phyloP scores from a whole-genome alignment of 2,888 invertebrate species.

The Dynastes hyllus region DNA sequence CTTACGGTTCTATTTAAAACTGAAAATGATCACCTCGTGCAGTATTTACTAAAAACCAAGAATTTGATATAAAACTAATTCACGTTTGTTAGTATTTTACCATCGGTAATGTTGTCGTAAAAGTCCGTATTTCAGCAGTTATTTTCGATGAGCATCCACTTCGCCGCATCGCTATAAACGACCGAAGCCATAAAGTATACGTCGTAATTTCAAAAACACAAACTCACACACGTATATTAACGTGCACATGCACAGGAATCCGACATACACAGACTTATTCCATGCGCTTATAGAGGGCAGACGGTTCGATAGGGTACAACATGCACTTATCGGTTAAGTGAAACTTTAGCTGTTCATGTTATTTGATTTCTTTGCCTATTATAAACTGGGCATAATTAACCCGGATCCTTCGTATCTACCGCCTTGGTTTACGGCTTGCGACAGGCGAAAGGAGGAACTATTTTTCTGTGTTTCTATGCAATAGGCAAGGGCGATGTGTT shows the following conservation, averaged over 20 bases:
- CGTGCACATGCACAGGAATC: constrained; percentile 3
- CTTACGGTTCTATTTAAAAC: background rate
- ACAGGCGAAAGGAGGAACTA: no score
- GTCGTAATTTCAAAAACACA: constrained; percentile 40
- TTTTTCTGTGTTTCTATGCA: no score
- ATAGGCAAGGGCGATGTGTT: background rate
- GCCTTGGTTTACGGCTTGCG: no score
- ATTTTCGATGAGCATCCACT: constrained; percentile 42
- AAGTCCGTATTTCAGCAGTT: constrained; percentile 36
- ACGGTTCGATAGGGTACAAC: no score
- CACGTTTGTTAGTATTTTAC: constrained; percentile 39
- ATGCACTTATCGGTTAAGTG: background rate
- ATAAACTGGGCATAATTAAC: no score
- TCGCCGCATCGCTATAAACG: constrained; percentile 42
- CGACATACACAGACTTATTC: background rate
- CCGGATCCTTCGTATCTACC: no score
- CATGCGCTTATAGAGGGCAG: background rate
- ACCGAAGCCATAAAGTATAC: constrained; percentile 40
- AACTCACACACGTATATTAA: background rate
- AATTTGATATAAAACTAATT: constrained; percentile 46
- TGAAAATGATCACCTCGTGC: background rate
- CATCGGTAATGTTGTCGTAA: constrained; percentile 32
- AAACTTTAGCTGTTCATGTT: no score
- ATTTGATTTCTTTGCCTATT: no score
- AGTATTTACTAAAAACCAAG: constrained; percentile 17